Percentiles rank a stretch among this genome's conserved stretches.
Evolutionary conservation across 2,113 vertebrate genomes (phyloP).

Genomic region (Otus sunia): DNA sequence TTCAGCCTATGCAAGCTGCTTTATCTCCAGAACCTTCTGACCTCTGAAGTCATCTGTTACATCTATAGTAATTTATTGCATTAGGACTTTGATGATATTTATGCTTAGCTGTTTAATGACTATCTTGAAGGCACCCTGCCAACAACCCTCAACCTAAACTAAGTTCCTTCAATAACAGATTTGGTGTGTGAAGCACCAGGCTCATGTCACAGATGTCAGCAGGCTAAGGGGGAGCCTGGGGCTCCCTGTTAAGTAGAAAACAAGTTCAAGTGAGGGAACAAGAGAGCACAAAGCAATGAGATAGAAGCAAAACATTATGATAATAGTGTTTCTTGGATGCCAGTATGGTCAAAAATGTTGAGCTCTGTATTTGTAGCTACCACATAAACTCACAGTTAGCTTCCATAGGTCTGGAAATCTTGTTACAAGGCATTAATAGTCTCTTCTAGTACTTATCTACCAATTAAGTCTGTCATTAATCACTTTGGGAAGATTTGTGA

Average conservation of each 20-base stretch:
- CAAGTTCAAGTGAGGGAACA: neutral
- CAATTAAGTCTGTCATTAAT: neutral
- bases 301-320: neutral
- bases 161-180: neutral
- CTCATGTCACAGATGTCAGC: neutral
- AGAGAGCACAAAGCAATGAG: neutral
- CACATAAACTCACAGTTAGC: neutral
- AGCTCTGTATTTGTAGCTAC: neutral
- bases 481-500: neutral
- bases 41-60: neutral
- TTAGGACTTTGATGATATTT: neutral
- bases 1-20: neutral
- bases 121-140: neutral
- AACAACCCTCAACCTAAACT: neutral
- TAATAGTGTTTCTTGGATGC: fast-evolving
- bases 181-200: neutral
- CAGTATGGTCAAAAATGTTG: neutral
- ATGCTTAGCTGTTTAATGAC: neutral
- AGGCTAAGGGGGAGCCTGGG: neutral
- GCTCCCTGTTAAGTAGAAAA: neutral
- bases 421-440: neutral
- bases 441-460: neutral
- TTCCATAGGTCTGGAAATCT: neutral
- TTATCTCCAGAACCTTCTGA: neutral
- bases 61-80: neutral